These are phyloP conservation scores for Drosophila eohydei DNA, from an alignment of 2,888 invertebrate species.

Conservation along the genomic window DNA sequence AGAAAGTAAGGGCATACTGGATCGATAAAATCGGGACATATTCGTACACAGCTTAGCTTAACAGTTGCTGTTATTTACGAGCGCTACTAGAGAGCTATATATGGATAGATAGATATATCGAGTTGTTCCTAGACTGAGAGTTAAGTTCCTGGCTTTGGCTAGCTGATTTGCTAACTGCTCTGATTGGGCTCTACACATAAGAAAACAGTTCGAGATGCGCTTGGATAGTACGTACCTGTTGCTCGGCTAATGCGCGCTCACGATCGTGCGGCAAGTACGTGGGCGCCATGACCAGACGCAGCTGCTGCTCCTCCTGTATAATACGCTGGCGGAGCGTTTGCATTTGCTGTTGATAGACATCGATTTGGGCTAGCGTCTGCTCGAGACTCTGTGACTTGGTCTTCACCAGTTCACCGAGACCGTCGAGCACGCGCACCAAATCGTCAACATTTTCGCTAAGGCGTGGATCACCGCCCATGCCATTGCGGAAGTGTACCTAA, in stretches of 20 bases:
- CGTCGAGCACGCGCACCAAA: slow-evolving; percentile 89
- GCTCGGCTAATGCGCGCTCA: slow-evolving; percentile 92
- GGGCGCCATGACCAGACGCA: slow-evolving; percentile 93
- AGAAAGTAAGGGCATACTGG: slow-evolving; percentile 17
- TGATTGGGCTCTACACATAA: slow-evolving; percentile 27
- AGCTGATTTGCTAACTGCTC: slow-evolving; percentile 27
- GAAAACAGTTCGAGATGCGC: slow-evolving; percentile 8
- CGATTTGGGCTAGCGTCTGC: slow-evolving; percentile 92
- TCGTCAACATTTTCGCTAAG: slow-evolving; percentile 90
- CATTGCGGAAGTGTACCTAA: slow-evolving; percentile 94
- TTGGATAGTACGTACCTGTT: slow-evolving; percentile 90
- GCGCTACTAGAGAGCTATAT: slow-evolving; percentile 31
- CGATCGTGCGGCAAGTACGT: slow-evolving; percentile 93
- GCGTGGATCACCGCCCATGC: slow-evolving; percentile 91
- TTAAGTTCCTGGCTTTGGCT: slow-evolving; percentile 20
- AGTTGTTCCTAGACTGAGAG: slow-evolving; percentile 32
- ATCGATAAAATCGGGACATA: background rate
- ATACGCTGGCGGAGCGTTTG: slow-evolving; percentile 93
- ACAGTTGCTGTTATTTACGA: slow-evolving; percentile 55
- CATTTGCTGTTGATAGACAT: slow-evolving; percentile 94
- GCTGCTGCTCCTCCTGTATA: slow-evolving; percentile 94
- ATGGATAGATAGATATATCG: slow-evolving; percentile 4
- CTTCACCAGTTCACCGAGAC: slow-evolving; percentile 82
- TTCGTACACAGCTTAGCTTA: slow-evolving; percentile 41
- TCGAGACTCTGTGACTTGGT: slow-evolving; percentile 87